Evolutionary conservation across 1,140 invertebrate genomes (phyloP), one percentile per base, ranked within the genome.

Genomic region (Lordiphosa clarofinis): DNA sequence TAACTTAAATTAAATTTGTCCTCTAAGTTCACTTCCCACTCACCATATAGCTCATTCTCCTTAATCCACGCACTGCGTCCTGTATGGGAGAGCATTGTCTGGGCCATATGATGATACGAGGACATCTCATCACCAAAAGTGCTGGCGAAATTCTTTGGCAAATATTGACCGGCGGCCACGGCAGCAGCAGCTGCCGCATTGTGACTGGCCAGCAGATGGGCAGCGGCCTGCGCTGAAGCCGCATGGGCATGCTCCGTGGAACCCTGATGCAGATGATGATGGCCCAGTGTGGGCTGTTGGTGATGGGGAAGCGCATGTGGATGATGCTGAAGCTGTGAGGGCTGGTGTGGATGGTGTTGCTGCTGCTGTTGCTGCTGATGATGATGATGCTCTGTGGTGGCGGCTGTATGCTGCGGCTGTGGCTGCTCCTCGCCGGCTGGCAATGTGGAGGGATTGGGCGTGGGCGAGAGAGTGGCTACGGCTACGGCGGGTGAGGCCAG

Each of bases 11-110:
- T 21, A 4, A 3, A 0, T 21, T 15, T 1, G 15, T 3, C 3
- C 3, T 15, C 15, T 3, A 15, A 1, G 3, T 1, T 28, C 1
- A 28, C 24, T 15, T 15, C 15, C 15, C 11, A 88, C 87, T 84
- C 35, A 88, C 87, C 87, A 47, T 88, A 88, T 36, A 88, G 52
- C 28, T 88, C 87, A 39, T 86, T 88, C 52, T 88, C 87, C 47
- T 88, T 87, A 47, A 88, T 87, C 87, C 87, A 88, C 13, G 87
- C 75, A 38, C 60, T 70, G 36, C 87, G 78, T 4, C 73, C 79
- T 42, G 87, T 56, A 38, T 88, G 87, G 44, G 76, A 65, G 33
- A 88, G 69, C 87, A 88, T 88, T 5, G 87, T 84, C 28, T 88
- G 87, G 33, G 87, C 75, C 57, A 88, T 86, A 60, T 87, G 87